Percentiles rank a stretch among this genome's conserved stretches.
Conservation (phyloP, 2,797 vertebrate genomes). For the Emydoidea blandingii region DNA sequence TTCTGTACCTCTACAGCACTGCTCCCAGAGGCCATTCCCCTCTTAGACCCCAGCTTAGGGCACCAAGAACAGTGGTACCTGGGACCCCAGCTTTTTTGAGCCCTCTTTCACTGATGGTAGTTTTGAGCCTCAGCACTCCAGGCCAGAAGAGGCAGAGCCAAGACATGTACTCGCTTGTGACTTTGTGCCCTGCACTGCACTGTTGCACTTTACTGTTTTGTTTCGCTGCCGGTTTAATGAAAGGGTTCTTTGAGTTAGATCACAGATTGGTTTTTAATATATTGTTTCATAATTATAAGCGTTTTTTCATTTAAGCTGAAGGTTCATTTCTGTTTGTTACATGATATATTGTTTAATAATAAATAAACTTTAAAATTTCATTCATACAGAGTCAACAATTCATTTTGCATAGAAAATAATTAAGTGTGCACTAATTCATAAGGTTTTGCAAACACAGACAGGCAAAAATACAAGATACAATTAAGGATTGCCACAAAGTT, state of each 20-base stretch:
- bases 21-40: not conserved
- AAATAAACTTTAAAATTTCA: too few species aligned
- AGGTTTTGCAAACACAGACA: not conserved
- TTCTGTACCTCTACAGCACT: not conserved
- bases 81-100: not conserved
- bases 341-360: not conserved
- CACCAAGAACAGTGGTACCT: not conserved
- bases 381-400: not conserved
- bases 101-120: not conserved
- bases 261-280: not conserved
- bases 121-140: not conserved
- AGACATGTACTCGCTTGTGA: not conserved
- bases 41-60: not conserved
- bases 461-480: not conserved
- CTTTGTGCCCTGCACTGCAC: not conserved
- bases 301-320: not conserved
- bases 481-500: not conserved
- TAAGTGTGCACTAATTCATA: not conserved
- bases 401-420: not conserved
- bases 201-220: not conserved
- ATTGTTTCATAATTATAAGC: not conserved
- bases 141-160: not conserved
- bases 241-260: not conserved
- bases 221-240: not conserved
- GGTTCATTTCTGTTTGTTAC: not conserved